Evolutionary conservation across 2,888 invertebrate species (phyloP).

Genomic region (Poecilus cupreus): DNA sequence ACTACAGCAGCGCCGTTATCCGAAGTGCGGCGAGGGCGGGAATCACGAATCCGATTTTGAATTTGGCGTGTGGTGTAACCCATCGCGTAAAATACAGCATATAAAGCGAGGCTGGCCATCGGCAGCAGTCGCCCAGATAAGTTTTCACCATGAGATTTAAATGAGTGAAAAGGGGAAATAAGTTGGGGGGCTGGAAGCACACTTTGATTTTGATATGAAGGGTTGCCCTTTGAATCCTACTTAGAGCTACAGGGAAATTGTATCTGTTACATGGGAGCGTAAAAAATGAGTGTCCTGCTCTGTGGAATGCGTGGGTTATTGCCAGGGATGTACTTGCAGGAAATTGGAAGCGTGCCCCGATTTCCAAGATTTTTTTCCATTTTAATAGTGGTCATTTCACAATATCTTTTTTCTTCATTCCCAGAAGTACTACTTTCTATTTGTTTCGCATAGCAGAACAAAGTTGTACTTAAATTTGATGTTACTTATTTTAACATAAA

Average conservation of each 20-base stretch:
- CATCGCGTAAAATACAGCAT: slow-evolving; percentile 49
- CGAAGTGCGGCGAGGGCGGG: not conserved
- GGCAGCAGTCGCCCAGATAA: slow-evolving; percentile 6
- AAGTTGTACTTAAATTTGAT: no score
- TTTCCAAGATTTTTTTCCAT: not conserved
- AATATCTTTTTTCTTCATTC: no score
- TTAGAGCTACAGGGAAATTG: slow-evolving; percentile 53
- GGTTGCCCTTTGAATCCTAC: slow-evolving; percentile 54
- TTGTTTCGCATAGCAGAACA: no score
- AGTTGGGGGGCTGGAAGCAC: not conserved
- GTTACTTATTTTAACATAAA: no score
- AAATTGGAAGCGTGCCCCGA: slow-evolving; percentile 19
- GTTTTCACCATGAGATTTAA: not conserved
- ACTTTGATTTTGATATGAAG: slow-evolving; percentile 46
- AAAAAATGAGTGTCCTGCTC: slow-evolving; percentile 35
- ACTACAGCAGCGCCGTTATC: slow-evolving; percentile 13
- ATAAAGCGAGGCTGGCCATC: slow-evolving; percentile 29
- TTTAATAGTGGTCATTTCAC: not conserved
- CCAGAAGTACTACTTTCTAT: no score
- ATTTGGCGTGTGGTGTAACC: slow-evolving; percentile 33
- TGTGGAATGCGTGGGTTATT: not conserved
- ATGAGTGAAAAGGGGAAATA: not conserved
- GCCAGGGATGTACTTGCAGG: slow-evolving; percentile 10
- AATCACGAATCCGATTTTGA: slow-evolving; percentile 49
- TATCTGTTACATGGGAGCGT: slow-evolving; percentile 33